Percentiles rank a stretch among this genome's conserved stretches.
These are phyloP conservation scores for Cyrtodaria siliqua DNA, from an alignment of 2,888 invertebrate genomes.

Conservation along the genomic window DNA sequence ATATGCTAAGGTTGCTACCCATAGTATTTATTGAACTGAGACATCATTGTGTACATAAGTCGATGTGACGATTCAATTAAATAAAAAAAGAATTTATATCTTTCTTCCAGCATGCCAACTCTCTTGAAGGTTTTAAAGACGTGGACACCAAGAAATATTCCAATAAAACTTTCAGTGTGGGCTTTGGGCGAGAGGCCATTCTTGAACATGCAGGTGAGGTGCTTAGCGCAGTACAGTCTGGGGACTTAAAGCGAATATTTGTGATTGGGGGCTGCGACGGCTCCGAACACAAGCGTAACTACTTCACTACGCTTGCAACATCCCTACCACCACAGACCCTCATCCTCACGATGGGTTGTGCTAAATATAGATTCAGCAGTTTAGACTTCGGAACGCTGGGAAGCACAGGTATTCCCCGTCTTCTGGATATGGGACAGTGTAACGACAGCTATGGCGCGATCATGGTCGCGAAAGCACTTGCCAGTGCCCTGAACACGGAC, in stretches of 20 bases:
- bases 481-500: conserved; percentile 72
- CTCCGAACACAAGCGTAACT: conserved; percentile 73
- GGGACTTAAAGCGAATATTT: conserved; percentile 70
- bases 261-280: conserved; percentile 80
- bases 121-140: conserved; percentile 41
- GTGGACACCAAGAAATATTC: conserved; percentile 27
- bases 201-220: conserved; percentile 67
- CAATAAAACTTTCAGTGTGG: conserved; percentile 51
- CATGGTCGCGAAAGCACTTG: conserved; percentile 71
- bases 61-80: too few relatives aligned
- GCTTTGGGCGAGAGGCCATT: conserved; percentile 70
- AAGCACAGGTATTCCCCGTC: conserved; percentile 73
- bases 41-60: too few relatives aligned
- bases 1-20: too few relatives aligned
- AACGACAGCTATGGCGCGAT: conserved; percentile 75
- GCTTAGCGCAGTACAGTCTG: conserved; percentile 64
- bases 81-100: too few relatives aligned
- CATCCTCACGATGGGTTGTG: conserved; percentile 78
- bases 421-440: conserved; percentile 76
- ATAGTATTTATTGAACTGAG: too few relatives aligned
- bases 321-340: conserved; percentile 70
- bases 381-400: conserved; percentile 71
- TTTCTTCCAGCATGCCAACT: conserved; percentile 54
- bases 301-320: conserved; percentile 71
- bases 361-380: conserved; percentile 74